These are phyloP conservation scores for Meteorus sp. DNA, from an alignment of 1,140 invertebrate species.

Conservation along the genomic window DNA sequence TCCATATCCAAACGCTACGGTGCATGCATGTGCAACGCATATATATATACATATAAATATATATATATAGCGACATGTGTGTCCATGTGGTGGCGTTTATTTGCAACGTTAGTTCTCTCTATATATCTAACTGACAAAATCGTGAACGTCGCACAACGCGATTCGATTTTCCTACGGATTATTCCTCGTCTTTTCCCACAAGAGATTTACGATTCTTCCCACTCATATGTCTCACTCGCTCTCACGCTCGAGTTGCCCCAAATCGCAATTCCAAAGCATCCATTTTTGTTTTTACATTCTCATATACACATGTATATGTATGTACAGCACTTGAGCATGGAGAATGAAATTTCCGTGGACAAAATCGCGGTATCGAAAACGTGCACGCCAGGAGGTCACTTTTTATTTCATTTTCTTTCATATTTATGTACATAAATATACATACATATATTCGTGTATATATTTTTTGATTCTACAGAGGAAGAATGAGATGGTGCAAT, in stretches of 20 bases:
- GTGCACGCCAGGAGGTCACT: constrained; percentile 21
- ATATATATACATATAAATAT: too few species aligned
- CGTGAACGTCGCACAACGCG: constrained; percentile 8
- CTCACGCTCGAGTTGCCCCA: constrained; percentile 21
- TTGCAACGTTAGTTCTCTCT: constrained; percentile 17
- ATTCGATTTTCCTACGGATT: constrained; percentile 24
- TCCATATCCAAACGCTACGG: constrained; percentile 28
- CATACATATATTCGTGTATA: neutral
- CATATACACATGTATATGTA: neutral
- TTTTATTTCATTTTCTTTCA: neutral
- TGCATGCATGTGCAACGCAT: constrained; percentile 10
- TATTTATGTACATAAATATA: too few species aligned
- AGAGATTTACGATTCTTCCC: constrained; percentile 24
- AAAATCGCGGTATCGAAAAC: constrained; percentile 22
- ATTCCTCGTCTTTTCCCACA: constrained; percentile 15
- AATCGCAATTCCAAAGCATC: constrained; percentile 12
- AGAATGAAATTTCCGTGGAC: constrained; percentile 10
- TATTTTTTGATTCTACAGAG: neutral
- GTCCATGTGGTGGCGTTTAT: constrained; percentile 24
- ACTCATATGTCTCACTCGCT: too few species aligned
- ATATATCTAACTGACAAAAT: neutral
- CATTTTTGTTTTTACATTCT: constrained; percentile 5
- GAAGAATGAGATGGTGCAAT: too few species aligned
- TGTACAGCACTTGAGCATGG: neutral
- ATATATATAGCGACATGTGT: neutral